Evolutionary conservation across 2,888 invertebrate species (phyloP), one percentile per base, ranked within the genome.

Genomic region (Pristionchus arcanus): DNA sequence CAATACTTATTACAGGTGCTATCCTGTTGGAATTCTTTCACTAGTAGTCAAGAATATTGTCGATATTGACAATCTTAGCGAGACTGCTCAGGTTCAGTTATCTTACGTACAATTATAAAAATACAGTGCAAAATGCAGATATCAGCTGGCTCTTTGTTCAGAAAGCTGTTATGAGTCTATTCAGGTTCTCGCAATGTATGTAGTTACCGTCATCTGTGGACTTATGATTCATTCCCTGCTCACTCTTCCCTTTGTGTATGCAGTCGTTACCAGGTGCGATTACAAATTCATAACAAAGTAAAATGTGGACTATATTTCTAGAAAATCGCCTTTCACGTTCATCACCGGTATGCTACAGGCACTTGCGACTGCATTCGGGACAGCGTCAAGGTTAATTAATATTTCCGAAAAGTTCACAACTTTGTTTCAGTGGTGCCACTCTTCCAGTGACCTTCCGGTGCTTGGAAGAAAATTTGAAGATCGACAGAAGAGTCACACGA

Each of bases 391-490:
- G 96, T 96, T 31, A 21, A 1, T 4, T 25, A 5, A 31, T 4
- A 74, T 74, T 15, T 31, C 15, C n/a, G 28, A 16, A 16, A 34
- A 74, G 25, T 49, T 7, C 42, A 74, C 3, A 74, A 31, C 3
- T 85, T 55, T 85, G 13, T 88, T 93, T 81, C 71, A 94, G 94
- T 90, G 95, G 95, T 37, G 99, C 99, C 4, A 98, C 98, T 0
- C 97, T 99, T 96, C 98, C 99, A 7, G 97, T 98, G 91, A 98
- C 98, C 13, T 97, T 98, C 95, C 97, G 97, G 90, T 98, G 98
- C 93, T 96, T 99, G 94, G 98, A 99, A 95, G 96, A 97, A 89
- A 97, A 97, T 92, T 97, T 98, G 96, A 97, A 96, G 87, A 96
- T 99, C 90, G 98, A 98, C 96, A 97, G 95, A 42, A 91, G 95